Base-by-base conservation (phyloP, 2,888 invertebrate genomes). In the Lagria hirta region DNA sequence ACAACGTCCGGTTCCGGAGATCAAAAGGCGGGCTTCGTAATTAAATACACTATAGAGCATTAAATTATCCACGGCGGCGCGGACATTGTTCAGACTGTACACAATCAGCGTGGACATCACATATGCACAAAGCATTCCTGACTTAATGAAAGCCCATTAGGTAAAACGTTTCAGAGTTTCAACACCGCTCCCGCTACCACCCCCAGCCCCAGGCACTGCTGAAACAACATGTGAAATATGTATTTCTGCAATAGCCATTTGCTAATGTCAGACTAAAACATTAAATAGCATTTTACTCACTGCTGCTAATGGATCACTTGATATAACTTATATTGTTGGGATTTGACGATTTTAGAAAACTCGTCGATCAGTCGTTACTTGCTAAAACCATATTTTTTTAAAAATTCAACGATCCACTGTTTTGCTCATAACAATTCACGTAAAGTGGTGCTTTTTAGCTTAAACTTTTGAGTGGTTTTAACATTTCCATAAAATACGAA, bases 41-140 rank as follows among this genome's bases (percentile, higher is more conserved):
- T 69, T 68, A 69, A 70, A 70, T 69, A 69, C 69, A 68, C 67
- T 68, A 66, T 66, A 64, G 66, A 62, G 66, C 66, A 70, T 70
- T 69, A 67, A 69, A 68, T 70, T 69, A 69, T 68, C 64, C 61
- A 61, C 52, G 52, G 49, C 52, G 53, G 51, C 48, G 43, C 43
- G 51, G 49, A 55, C 51, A 59, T 58, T 62, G 61, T 59, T 52
- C 61, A 57, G 64, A 62, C 60, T 61, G 64, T 62, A 65, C 63
- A 66, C 65, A 66, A 66, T 67, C 65, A 68, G 62, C 65, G 64
- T 62, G 65, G 66, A 68, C 69, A 67, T 70, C 69, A 67, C 69
- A 68, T 68, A 70, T 70, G 69, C 69, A 70, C 69, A 70, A 70
- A 70, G 70, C 69, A 69, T 70, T 69, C 68, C 68, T 61, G 63